These are phyloP conservation scores for Pterocles orientalis DNA, from an alignment of 2,113 vertebrate species.

Conservation along the genomic window DNA sequence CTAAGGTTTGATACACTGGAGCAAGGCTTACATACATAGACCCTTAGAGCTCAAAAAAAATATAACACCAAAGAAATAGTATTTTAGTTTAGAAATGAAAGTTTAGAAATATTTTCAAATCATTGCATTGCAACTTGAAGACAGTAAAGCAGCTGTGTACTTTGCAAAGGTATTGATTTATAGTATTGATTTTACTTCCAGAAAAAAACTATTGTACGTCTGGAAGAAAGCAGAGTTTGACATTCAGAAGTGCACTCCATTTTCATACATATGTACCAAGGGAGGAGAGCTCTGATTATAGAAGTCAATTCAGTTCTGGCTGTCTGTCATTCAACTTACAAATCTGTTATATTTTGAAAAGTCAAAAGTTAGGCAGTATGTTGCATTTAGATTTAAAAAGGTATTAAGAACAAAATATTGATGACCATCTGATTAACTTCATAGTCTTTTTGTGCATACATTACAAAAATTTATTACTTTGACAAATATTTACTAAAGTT, in stretches of 20 bases:
- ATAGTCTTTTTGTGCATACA: not conserved
- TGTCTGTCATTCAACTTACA: conserved; percentile 21
- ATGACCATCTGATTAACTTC: not conserved
- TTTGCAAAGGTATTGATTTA: conserved; percentile 36
- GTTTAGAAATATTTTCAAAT: conserved; percentile 21
- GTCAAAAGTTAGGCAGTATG: not conserved
- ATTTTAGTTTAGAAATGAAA: not conserved
- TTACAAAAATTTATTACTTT: not conserved
- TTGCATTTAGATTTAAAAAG: conserved; percentile 1
- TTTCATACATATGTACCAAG: conserved; percentile 17
- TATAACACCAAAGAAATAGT: fast-evolving
- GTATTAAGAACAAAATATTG: not conserved
- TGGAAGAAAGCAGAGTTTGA: conserved; percentile 38
- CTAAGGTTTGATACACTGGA: not conserved
- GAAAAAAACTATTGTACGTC: not conserved
- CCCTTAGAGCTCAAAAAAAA: not conserved
- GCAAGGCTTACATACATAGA: not conserved
- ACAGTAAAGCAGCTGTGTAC: not conserved
- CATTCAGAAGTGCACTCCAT: conserved; percentile 9
- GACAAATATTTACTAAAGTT: not conserved
- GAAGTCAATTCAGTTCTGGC: conserved; percentile 13
- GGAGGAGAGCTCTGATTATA: conserved; percentile 19
- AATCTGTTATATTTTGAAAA: not conserved
- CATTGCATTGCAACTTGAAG: not conserved
- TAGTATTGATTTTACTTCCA: conserved; percentile 42